Base-by-base conservation (phyloP, 2,113 vertebrate species). In the Sigmodon hispidus region DNA sequence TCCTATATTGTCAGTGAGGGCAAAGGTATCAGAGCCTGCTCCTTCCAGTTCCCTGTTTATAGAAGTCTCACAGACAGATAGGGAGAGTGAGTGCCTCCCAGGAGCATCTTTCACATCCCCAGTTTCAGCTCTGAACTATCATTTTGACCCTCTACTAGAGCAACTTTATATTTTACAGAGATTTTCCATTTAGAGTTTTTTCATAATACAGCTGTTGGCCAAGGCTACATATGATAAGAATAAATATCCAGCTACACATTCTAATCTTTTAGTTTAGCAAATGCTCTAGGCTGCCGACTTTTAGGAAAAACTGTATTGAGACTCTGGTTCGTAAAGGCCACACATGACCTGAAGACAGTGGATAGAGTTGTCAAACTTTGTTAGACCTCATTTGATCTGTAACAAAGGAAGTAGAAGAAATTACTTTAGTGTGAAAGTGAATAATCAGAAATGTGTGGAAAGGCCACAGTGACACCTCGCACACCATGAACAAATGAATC, bases 141-240 rank as follows among this genome's bases (percentile, higher is more conserved):
- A 63, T 63, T 77, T 69, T 85, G 75, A 8, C 9, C 55, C 7
- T 29, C 21, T 59, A 40, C 57, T 63, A 12, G 7, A 19, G 7
- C 48, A 55, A 83, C 61, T 24, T 94, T 52, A 48, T 50, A 63
- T 31, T 87, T 96, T 67, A 61, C 21, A 24, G 63, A 31, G 26
- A 75, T 84, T 94, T 96, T 93, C 17, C 24, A 67, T 45, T 92
- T 45, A 87, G 65, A 40, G 26, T 40, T 87, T 40, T 96, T 67
- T 36, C 65, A 50, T 92, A 92, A 85, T 29, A 87, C 29, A 89
- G 8, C n/a, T 92, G 50, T 45, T 57, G 2, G 75, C 45, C 21
- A 89, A 63, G 10, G 70, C 65, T 55, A 77, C 19, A 61, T 83
- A 81, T 43, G 81, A 22, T 61, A 22, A 77, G 22, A 91, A 63